A percentile compares a stretch with the other conserved stretches of the same genome.
Conservation (phyloP, 2,113 vertebrate genomes). For the Megaleporinus macrocephalus region DNA sequence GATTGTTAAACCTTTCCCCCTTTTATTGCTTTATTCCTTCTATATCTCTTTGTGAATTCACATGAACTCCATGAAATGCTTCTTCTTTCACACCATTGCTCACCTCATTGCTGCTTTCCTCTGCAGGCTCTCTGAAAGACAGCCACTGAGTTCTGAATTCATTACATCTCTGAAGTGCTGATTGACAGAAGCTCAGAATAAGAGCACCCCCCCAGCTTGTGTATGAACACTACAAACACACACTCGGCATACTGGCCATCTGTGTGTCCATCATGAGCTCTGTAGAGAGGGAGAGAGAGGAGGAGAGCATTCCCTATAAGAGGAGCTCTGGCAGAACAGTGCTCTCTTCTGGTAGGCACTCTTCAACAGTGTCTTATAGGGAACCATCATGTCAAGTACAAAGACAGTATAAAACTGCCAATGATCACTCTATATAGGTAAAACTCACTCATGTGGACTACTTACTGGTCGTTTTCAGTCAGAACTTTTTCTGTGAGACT, state of each 20-base stretch:
- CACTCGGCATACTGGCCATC: conserved; percentile 25
- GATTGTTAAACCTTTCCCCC: not conserved
- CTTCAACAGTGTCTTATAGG: not conserved
- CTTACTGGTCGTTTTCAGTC: not conserved
- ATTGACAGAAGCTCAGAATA: conserved; percentile 20
- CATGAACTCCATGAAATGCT: not conserved
- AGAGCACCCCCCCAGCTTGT: not conserved
- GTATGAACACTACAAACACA: conserved; percentile 20
- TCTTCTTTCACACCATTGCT: not conserved
- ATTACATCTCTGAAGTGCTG: conserved; percentile 12
- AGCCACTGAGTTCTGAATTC: conserved; percentile 15
- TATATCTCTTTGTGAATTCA: not conserved
- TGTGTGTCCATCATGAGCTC: conserved; percentile 39
- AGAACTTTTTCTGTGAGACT: not conserved
- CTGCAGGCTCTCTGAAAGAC: conserved; percentile 9
- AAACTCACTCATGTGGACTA: not conserved
- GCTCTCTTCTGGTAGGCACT: conserved; percentile 30
- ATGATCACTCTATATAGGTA: too few species aligned
- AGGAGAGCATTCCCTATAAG: conserved; percentile 21
- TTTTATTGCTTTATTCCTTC: not conserved
- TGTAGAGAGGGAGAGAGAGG: conserved; percentile 8
- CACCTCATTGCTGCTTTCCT: not conserved
- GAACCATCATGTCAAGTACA: not conserved
- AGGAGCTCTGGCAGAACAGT: conserved; percentile 17
- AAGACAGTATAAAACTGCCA: too few species aligned